phyloP scores from a whole-genome alignment of 2,113 vertebrate genomes.

The Psephotus haematonotus region DNA sequence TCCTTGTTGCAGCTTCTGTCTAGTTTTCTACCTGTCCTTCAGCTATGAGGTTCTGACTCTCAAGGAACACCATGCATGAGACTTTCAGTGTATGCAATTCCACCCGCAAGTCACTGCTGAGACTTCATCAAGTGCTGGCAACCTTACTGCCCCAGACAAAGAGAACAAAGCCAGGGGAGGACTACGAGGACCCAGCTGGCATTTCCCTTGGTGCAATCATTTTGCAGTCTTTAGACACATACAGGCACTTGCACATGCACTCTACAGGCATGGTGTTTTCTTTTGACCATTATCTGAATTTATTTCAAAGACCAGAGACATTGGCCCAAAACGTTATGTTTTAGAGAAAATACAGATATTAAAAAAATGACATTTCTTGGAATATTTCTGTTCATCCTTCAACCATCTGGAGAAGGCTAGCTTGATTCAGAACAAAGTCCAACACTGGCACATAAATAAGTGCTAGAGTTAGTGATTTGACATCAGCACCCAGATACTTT shows the following conservation, averaged over 20 bases:
- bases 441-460: background rate
- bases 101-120: background rate
- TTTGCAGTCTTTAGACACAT: background rate
- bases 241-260: background rate
- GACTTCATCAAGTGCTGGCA: background rate
- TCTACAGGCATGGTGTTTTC: background rate
- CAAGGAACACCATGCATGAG: background rate
- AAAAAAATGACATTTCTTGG: background rate
- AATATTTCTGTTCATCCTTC: background rate
- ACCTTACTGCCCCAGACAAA: background rate
- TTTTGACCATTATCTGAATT: background rate
- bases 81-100: background rate
- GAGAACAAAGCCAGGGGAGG: background rate
- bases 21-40: background rate
- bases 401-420: background rate
- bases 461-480: background rate
- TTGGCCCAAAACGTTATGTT: background rate
- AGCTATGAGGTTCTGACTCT: background rate
- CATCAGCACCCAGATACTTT: background rate
- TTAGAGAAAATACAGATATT: background rate
- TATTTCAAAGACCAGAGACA: background rate
- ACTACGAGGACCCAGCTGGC: fast-evolving
- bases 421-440: background rate
- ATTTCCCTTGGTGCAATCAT: background rate
- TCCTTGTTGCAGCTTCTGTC: background rate